A percentile compares a stretch with the other conserved stretches of the same genome.
phyloP scores from a whole-genome alignment of 2,888 invertebrate species.

The Argyra leucocephala region DNA sequence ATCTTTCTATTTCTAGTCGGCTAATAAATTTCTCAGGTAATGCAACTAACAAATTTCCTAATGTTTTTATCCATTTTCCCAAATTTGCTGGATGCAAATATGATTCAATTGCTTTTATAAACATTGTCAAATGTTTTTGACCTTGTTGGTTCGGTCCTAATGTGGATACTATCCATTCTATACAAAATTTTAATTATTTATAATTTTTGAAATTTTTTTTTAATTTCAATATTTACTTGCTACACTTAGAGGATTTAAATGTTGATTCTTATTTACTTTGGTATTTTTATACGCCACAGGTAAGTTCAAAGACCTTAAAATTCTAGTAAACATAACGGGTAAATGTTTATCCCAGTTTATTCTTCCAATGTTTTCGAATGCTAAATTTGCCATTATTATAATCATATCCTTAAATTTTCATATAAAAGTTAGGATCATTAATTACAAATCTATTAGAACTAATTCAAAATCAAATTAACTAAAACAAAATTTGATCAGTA shows the following conservation, averaged over 20 bases:
- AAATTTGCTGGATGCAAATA: slow-evolving; percentile 83
- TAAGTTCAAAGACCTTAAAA: slow-evolving; percentile 62
- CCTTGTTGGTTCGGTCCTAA: slow-evolving; percentile 59
- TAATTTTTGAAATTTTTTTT: background rate
- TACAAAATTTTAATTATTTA: slow-evolving; percentile 36
- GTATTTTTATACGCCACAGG: slow-evolving; percentile 67
- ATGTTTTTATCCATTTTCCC: slow-evolving; percentile 66
- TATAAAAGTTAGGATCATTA: no score
- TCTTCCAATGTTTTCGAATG: slow-evolving; percentile 65
- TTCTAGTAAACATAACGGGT: slow-evolving; percentile 64
- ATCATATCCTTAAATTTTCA: slow-evolving; percentile 57
- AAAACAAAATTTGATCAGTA: no score
- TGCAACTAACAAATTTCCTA: slow-evolving; percentile 58
- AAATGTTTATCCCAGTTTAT: slow-evolving; percentile 82
- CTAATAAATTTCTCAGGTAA: slow-evolving; percentile 57
- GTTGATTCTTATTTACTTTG: slow-evolving; percentile 49
- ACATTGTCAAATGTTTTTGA: slow-evolving; percentile 64
- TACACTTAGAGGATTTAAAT: slow-evolving; percentile 32
- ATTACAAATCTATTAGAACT: no score
- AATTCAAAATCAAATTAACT: no score
- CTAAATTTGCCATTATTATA: slow-evolving; percentile 62
- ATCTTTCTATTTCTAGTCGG: slow-evolving; percentile 44
- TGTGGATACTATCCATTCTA: slow-evolving; percentile 50
- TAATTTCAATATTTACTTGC: slow-evolving; percentile 22
- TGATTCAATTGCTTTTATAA: slow-evolving; percentile 73